Evolutionary conservation across 1,140 invertebrate genomes (phyloP), one percentile per base, ranked within the genome.

Genomic region (Lanistes nyassanus): DNA sequence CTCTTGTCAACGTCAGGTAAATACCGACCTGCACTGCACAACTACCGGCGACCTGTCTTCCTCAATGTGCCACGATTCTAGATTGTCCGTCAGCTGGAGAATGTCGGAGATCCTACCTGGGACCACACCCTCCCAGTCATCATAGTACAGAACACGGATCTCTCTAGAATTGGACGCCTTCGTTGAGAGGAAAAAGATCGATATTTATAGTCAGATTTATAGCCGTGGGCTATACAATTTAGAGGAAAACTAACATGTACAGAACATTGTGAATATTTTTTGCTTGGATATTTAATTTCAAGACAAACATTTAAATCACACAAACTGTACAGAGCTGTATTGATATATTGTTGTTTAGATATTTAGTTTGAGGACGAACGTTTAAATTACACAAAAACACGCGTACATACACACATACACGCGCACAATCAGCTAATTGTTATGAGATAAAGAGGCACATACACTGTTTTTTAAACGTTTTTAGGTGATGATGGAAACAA

Each of bases 51-150:
- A 47, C 9, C 0, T 47, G 42, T 47, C 5, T 16, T 47, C 42
- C 19, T 47, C 42, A 47, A 47, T 6, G 5, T 47, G 42, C 42
- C 42, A 91, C 95, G 94, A 99, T 79, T 97, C 98, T 86, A 99
- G 92, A 86, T 99, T 98, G 90, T 99, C 99, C 89, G 98, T 97
- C 86, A 98, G 99, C 86, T 97, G 92, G 91, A 99, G 99, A 87
- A 99, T 99, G 68, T 94, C 93, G 75, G 95, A 92, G 91, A 98
- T 99, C 88, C 98, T 96, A 19, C 93, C 92, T 87, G 94, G 94
- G 75, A 96, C 94, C 23, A 97, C 98, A 89, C 98, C 96, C 86
- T 95, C 78, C 62, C 81, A 85, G 64, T 83, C 78, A n/a, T 31
- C 34, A 34, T 55, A 76, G 34, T 53, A 62, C 53, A 42, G 62